Base-by-base conservation (phyloP, 2,888 invertebrate species). In the Synergus gifuensis region DNA sequence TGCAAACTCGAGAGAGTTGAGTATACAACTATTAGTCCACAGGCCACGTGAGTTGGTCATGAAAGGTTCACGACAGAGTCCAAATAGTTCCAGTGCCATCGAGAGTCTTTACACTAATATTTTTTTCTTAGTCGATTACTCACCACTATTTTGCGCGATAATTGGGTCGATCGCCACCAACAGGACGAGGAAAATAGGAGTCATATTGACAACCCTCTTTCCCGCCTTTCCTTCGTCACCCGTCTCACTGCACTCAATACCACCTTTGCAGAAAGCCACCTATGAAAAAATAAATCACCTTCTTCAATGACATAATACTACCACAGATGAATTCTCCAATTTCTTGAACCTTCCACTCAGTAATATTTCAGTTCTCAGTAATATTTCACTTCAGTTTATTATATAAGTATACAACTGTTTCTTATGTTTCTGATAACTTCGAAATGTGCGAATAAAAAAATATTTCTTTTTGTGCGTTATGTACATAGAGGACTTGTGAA, bases 161-260 rank as follows among this genome's bases (percentile, higher is more conserved):
- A 92, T 90, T 87, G 91, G 89, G 90, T 91, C 89, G 91, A 92
- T 90, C 90, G 90, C 91, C 91, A 91, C 87, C 91, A 92, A 92
- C 88, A 92, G 91, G 89, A 91, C 88, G 88, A 92, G 91, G 88
- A 90, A 88, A 88, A 91, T 91, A 87, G 89, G 90, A 91, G 92
- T 92, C 92, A 92, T 92, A 91, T 90, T 92, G 92, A 92, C 91
- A 89, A 89, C 90, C 90, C 90, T 89, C 87, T 88, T 86, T 88
- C 87, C 88, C 88, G 88, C 85, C 88, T 89, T 89, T 86, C 87
- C 88, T 86, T 87, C 87, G 87, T 86, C 88, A 88, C 88, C 87
- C 88, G 88, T 88, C 82, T 83, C 91, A 91, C 91, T 89, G 91
- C 91, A 90, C 91, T 89, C 87, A 90, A 88, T 89, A 90, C 87